Base-by-base conservation (phyloP, 2,888 invertebrate species). In the Tribolium freemani region DNA sequence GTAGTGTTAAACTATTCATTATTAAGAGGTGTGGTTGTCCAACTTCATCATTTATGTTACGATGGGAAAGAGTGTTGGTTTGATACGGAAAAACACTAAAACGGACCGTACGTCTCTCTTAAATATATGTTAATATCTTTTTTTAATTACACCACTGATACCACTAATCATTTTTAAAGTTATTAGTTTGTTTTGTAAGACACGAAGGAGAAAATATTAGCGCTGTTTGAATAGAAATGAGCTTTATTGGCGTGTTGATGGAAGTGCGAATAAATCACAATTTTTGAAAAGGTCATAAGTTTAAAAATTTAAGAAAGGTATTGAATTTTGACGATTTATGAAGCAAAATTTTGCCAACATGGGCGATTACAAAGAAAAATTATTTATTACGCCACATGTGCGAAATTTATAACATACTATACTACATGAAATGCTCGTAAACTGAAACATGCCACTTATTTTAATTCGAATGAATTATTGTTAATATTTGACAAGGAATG, bases 1-100 rank as follows among this genome's bases (percentile, higher is more conserved):
- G 53, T 51, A 54, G 53, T 64, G 64, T 44, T 64, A 64, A 54
- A 54, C 53, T 45, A 45, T 64, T 60, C 60, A 60, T 60, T 46
- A 56, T 38, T 53, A 51, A 38, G 51, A 63, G 63, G 63, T 63
- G 63, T 51, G 63, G 31, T 44, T 45, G 60, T n/a, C 44, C 20
- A 51, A 63, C 30, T 63, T 50, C 48, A 63, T 63, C 63, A 63
- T 63, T 61, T 30, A 38, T 38, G 38, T 38, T 20, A 21, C 3
- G 51, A 20, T 51, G 51, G 20, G 51, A 51, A 48, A 11, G 1
- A 31, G 30, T 56, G 21, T 10, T 8, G 30, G 30, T 56, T 56
- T 56, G n/a, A 51, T 51, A n/a, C 6, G 20, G 20, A 20, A 51
- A 11, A 20, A 20, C n/a, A 20, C 20, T 51, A 51, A 50, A 51